phyloP scores from a whole-genome alignment of 2,888 invertebrate species.

The Thecocarcelia acutangulata region DNA sequence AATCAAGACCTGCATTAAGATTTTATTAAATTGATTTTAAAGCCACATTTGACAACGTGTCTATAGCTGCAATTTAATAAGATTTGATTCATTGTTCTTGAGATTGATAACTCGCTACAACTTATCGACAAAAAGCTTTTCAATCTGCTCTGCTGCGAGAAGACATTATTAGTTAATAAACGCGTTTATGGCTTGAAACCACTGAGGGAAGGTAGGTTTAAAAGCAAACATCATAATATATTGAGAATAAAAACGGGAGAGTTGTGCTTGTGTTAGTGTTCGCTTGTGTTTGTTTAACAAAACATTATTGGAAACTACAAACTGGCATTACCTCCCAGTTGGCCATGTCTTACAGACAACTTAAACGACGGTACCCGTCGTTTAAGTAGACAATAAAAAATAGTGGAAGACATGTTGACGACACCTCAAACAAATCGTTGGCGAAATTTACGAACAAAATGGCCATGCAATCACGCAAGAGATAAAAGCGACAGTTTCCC shows the following conservation, averaged over 20 bases:
- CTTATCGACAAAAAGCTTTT: slow-evolving; percentile 36
- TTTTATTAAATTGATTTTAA: slow-evolving; percentile 29
- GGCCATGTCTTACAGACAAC: too few relatives aligned
- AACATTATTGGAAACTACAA: slow-evolving; percentile 41
- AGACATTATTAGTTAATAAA: slow-evolving; percentile 1
- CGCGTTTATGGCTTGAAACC: neutral
- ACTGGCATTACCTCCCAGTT: slow-evolving; percentile 45
- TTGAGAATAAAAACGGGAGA: neutral
- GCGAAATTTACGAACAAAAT: too few relatives aligned
- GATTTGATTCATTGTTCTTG: neutral
- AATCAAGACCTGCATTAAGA: slow-evolving; percentile 34
- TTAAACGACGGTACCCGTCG: too few relatives aligned
- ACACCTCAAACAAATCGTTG: too few relatives aligned
- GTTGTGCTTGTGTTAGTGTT: neutral
- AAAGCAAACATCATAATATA: slow-evolving; percentile 20
- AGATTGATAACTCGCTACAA: slow-evolving; percentile 1
- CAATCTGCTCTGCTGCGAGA: slow-evolving; percentile 38
- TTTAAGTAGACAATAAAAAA: too few relatives aligned
- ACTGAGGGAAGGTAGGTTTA: slow-evolving; percentile 21
- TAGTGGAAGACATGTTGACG: too few relatives aligned
- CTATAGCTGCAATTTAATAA: slow-evolving; percentile 15
- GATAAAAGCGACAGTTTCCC: too few relatives aligned
- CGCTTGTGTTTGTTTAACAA: slow-evolving; percentile 16
- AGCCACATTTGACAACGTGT: neutral
- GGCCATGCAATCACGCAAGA: too few relatives aligned